Base-by-base conservation (phyloP, 2,888 invertebrate species). In the Drosophila sordidapex region DNA sequence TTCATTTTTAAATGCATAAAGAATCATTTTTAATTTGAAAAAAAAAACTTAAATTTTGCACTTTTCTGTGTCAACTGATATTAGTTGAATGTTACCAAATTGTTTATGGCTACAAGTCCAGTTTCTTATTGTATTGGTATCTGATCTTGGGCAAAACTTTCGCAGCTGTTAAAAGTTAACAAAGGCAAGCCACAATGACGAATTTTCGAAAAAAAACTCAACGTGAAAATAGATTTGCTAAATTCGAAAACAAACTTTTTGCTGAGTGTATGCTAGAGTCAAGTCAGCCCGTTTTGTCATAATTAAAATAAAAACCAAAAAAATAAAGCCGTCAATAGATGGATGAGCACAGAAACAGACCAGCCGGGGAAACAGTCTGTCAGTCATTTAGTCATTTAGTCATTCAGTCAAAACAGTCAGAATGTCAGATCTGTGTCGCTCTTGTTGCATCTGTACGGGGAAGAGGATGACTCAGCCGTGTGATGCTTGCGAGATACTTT, bases 401-500 rank as follows among this genome's bases (percentile, higher is more conserved):
- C 21, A 36, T n/a, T 21, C 35, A 49, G 49, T 15, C 25, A 18
- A 15, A 46, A 46, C 29, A 25, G 46, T 13, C 66, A 35, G 33
- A 1, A 40, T 13, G n/a, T 31, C 27, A 18, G 38, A n/a, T 35
- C 25, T n/a, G 21, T 31, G 60, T 57, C 27, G 35, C 13, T 31
- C 29, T 40, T 7, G 68, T 33, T 56, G 68, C 56, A 68, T 49
- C 40, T 67, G 38, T 68, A 7, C 29, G 40, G 33, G 56, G 69
- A 33, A 31, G 56, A 49, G 43, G 64, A 76, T 75, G 75, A 76
- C 57, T 75, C 74, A 75, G 49, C n/a, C 18, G 61, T 53, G 58
- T 53, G 63, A 74, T 59, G 49, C 51, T 60, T 56, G 56, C 65
- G 74, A 49, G 76, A 57, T 75, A 75, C 70, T 75, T 75, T 76